phyloP scores from a whole-genome alignment of 2,888 invertebrate species.

The Gerris lacustris region DNA sequence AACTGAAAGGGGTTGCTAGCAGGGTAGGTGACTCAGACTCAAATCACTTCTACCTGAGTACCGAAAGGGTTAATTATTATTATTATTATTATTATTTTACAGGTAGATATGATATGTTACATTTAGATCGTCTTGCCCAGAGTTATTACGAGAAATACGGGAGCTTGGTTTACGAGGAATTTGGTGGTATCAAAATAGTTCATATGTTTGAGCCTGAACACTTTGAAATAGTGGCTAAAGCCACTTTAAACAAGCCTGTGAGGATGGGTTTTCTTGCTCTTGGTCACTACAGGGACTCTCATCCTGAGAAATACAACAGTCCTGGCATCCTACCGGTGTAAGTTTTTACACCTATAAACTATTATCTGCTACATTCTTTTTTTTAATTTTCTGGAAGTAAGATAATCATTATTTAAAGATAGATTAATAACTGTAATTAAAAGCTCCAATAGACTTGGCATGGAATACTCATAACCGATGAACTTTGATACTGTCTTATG shows the following conservation, averaged over 20 bases:
- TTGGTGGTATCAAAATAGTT: constrained; percentile 64
- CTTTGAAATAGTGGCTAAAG: constrained; percentile 59
- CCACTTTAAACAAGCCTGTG: constrained; percentile 56
- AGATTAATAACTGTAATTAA: too few relatives aligned
- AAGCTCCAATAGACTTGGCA: too few relatives aligned
- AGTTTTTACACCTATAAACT: constrained; percentile 32
- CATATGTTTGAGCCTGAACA: constrained; percentile 74
- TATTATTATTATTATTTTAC: background rate
- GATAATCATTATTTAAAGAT: too few relatives aligned
- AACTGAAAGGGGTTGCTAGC: too few relatives aligned
- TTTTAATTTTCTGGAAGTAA: too few relatives aligned
- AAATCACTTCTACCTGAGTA: too few relatives aligned
- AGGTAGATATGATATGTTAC: background rate
- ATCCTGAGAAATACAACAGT: constrained; percentile 60
- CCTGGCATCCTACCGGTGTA: constrained; percentile 78
- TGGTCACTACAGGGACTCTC: constrained; percentile 58
- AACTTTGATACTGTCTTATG: too few relatives aligned
- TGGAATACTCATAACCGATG: too few relatives aligned
- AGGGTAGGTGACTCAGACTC: too few relatives aligned
- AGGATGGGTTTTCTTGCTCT: constrained; percentile 71
- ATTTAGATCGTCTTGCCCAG: background rate
- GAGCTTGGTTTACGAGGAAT: constrained; percentile 55
- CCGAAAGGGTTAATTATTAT: too few relatives aligned
- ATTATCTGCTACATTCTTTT: too few relatives aligned
- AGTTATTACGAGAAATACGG: constrained; percentile 36